Percentiles rank a stretch among this genome's conserved stretches.
Evolutionary conservation across 2,113 vertebrate genomes (phyloP).

Genomic region (Dolichotis patagonum): DNA sequence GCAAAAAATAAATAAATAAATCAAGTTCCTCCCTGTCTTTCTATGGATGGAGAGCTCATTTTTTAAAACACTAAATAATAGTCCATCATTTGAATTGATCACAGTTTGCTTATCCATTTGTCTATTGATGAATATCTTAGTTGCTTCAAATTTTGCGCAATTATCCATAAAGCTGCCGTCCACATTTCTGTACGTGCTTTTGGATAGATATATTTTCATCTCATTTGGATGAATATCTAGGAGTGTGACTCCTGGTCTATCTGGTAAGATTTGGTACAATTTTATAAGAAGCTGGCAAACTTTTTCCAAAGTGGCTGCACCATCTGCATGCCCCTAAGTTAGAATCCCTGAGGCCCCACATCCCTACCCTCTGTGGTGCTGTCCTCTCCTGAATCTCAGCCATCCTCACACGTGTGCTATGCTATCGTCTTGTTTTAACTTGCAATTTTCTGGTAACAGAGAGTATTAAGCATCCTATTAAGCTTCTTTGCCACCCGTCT

Average conservation of each 20-base stretch:
- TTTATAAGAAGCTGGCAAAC: background rate
- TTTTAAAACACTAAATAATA: background rate
- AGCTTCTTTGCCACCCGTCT: background rate
- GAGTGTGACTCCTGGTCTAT: background rate
- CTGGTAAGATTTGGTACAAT: background rate
- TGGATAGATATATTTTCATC: background rate
- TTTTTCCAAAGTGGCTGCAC: background rate
- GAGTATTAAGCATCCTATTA: background rate
- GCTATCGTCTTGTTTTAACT: background rate
- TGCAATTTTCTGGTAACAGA: background rate
- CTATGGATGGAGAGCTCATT: background rate
- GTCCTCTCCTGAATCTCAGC: background rate
- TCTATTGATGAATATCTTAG: background rate
- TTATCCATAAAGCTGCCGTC: background rate
- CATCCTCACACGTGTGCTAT: background rate
- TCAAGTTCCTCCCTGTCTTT: background rate
- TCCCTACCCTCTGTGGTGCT: background rate
- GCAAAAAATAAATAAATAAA: no score
- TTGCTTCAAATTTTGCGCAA: background rate
- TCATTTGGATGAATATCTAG: no score
- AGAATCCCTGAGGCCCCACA: background rate
- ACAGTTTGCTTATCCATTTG: background rate
- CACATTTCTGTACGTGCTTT: background rate
- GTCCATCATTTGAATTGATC: background rate
- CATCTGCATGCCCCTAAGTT: background rate